phyloP scores from a whole-genome alignment of 2,113 vertebrate genomes.

The Tupaia tana region DNA sequence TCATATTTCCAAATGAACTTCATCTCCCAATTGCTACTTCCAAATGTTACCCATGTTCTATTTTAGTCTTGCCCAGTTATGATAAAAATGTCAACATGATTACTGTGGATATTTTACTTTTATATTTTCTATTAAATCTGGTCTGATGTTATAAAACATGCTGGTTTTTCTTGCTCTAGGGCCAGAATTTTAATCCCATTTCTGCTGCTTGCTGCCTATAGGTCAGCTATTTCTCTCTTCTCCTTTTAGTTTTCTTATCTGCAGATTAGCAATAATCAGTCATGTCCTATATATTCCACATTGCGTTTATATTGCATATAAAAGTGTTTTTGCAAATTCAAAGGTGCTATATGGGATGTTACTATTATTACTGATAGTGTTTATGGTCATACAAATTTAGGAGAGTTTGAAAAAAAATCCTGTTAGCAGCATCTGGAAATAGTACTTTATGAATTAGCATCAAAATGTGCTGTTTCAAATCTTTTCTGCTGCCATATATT shows the following conservation, averaged over 20 bases:
- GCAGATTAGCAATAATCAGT: neutral
- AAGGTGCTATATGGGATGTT: neutral
- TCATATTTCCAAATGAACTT: slow-evolving; percentile 67
- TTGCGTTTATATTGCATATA: neutral
- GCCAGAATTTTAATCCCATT: slow-evolving; percentile 2
- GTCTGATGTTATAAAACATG: neutral
- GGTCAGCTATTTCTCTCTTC: neutral
- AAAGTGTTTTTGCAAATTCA: neutral
- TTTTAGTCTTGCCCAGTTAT: slow-evolving; percentile 66
- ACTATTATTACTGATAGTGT: neutral
- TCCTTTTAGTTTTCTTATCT: neutral
- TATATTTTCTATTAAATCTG: slow-evolving; percentile 37
- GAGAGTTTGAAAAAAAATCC: slow-evolving; percentile 7
- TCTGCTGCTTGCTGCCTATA: slow-evolving; percentile 6
- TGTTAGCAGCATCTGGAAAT: slow-evolving; percentile 55
- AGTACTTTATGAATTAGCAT: slow-evolving; percentile 44
- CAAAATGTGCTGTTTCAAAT: slow-evolving; percentile 49
- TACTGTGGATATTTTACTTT: slow-evolving; percentile 52
- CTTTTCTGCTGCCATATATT: neutral
- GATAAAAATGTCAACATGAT: slow-evolving; percentile 62
- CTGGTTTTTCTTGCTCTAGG: neutral
- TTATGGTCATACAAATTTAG: neutral
- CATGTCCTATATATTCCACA: neutral
- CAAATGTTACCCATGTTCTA: slow-evolving; percentile 62
- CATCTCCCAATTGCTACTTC: slow-evolving; percentile 54